Evolutionary conservation across 2,888 invertebrate genomes (phyloP), one percentile per base, ranked within the genome.

Genomic region (Fragum sueziense): DNA sequence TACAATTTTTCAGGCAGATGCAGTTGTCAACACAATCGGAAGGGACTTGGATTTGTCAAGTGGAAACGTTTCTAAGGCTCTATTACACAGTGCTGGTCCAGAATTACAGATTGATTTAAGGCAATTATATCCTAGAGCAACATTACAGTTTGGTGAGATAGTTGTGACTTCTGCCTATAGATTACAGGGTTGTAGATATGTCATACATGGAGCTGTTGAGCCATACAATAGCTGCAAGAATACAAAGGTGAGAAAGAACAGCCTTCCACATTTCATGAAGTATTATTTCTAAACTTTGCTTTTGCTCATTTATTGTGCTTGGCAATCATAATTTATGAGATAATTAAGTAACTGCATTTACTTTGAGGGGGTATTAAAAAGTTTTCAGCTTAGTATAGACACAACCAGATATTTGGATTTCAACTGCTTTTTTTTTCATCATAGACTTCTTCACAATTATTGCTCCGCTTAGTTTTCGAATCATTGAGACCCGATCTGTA

Each of bases 1-100:
- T n/a, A n/a, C n/a, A n/a, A n/a, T n/a, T n/a, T 59, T 79, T 20
- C 68, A 89, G 89, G 84, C 76, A 33, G 87, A 88, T 69, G 86
- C 86, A 11, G 74, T 89, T 17, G 88, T 89, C 2, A 88, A 87
- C 70, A 85, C 88, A 4, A 78, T 79, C 9, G 25, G 41, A 11
- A 70, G 70, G 11, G 59, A 74, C 7, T 61, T 88, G 47, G 65
- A 84, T 27, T 82, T 89, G 2, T 41, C 62, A 17, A 68, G 67
- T 33, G 88, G 89, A 0, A 76, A 71, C 20, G 85, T 88, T 2
- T 86, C 88, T 7, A 72, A 41, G 2, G 34, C 80, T 9, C 52
- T 89, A 34, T 33, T 87, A 7, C 34, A 75, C 27, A 75, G 62
- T 37, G 88, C 88, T 14, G 89, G 89, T 3, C 59, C 69, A 20